Evolutionary conservation across 1,140 invertebrate species (phyloP).

Genomic region (Chionoecetes opilio): DNA sequence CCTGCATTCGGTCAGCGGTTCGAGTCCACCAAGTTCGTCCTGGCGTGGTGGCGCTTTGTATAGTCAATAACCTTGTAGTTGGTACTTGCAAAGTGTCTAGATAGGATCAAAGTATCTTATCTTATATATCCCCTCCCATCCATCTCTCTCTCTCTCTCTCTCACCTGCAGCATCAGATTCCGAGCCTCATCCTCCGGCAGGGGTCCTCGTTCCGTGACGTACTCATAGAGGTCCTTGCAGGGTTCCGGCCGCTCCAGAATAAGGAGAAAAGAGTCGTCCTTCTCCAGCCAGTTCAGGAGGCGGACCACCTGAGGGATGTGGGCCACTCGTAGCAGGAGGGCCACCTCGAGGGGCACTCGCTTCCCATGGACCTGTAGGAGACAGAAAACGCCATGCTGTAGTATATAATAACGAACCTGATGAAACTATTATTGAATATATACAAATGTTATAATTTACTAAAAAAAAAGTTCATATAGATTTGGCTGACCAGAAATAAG

Average conservation of each 20-base stretch:
- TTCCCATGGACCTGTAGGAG: conserved; percentile 83
- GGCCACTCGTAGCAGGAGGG: conserved; percentile 86
- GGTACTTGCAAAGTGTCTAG: too few species aligned
- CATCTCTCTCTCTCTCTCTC: conserved; percentile 1
- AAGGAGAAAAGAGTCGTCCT: conserved; percentile 85
- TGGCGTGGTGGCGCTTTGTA: too few species aligned
- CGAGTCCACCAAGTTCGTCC: too few species aligned
- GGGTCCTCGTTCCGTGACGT: conserved; percentile 87
- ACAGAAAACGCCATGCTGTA: background rate
- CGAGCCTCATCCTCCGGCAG: conserved; percentile 86
- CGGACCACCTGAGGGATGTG: conserved; percentile 86
- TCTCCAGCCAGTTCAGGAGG: conserved; percentile 87
- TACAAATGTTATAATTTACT: too few species aligned
- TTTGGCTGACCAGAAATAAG: too few species aligned
- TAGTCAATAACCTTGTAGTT: too few species aligned
- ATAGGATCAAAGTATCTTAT: too few species aligned
- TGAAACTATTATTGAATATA: too few species aligned
- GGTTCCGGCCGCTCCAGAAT: conserved; percentile 88
- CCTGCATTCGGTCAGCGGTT: too few species aligned
- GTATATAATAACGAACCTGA: too few species aligned
- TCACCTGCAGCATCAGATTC: conserved; percentile 85
- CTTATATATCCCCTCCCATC: background rate
- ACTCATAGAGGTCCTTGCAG: conserved; percentile 88
- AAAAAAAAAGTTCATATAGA: too few species aligned
- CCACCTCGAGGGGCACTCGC: conserved; percentile 87